A percentile compares a stretch with the other conserved stretches of the same genome.
These are phyloP conservation scores for Montipora foliosa DNA, from an alignment of 64 coral and sea anemone species.

Conservation along the genomic window DNA sequence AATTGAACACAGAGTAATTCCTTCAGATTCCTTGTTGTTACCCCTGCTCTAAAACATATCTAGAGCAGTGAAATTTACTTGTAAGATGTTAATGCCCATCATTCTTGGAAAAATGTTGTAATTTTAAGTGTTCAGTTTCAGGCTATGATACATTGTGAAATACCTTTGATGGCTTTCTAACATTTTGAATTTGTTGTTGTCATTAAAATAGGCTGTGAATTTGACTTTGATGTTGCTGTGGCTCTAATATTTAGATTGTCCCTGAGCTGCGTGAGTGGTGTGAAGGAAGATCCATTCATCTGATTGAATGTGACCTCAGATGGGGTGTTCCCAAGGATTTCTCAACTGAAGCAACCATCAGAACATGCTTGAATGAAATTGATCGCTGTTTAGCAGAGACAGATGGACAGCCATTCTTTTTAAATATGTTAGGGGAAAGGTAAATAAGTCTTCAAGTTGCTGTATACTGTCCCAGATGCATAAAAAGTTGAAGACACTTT, in stretches of 20 bases:
- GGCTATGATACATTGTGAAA: no score
- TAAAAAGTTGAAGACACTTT: not conserved
- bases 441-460: not conserved
- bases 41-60: no score
- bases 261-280: slow-evolving; percentile 89
- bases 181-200: no score
- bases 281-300: slow-evolving; percentile 66
- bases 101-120: no score
- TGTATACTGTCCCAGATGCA: no score
- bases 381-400: slow-evolving; percentile 82
- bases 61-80: no score
- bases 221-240: not conserved
- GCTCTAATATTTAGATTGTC: slow-evolving; percentile 57
- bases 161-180: no score
- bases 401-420: slow-evolving; percentile 76
- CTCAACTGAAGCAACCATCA: slow-evolving; percentile 78
- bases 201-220: no score
- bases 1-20: no score
- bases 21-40: no score
- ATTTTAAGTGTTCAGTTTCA: no score
- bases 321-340: slow-evolving; percentile 90
- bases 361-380: slow-evolving; percentile 83
- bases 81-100: no score
- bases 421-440: slow-evolving; percentile 94
- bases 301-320: slow-evolving; percentile 88